phyloP scores from a whole-genome alignment of 2,113 vertebrate species.

The Calyptommatus sinebrachiatus region DNA sequence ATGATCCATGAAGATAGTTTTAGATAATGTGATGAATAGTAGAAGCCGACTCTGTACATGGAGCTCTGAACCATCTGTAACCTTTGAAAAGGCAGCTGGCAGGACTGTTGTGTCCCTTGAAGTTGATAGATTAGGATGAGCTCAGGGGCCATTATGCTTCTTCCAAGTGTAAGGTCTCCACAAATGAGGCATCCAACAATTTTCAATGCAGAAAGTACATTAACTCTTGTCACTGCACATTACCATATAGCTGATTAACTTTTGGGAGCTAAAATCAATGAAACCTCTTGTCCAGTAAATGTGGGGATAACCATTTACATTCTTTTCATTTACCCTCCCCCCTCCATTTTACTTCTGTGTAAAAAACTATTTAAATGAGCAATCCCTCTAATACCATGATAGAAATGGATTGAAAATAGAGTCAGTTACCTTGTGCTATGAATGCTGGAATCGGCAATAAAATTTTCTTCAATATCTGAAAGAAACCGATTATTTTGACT shows the following conservation, averaged over 20 bases:
- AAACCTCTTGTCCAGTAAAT: not conserved
- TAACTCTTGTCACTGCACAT: not conserved
- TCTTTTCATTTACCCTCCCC: not conserved
- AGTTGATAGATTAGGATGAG: conserved; percentile 10
- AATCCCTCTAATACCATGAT: not conserved
- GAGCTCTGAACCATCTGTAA: not conserved
- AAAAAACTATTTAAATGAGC: not conserved
- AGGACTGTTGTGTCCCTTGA: not conserved
- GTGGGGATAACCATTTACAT: not conserved
- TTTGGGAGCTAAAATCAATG: not conserved
- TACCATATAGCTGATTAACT: not conserved
- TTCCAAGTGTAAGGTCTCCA: not conserved
- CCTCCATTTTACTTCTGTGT: not conserved
- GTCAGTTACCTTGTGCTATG: not conserved
- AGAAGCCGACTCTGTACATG: not conserved
- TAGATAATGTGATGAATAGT: conserved; percentile 2
- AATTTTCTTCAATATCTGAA: not conserved
- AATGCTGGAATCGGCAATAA: not conserved
- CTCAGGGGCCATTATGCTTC: not conserved
- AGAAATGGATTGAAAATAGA: not conserved
- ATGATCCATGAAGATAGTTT: not conserved
- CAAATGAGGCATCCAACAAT: not conserved
- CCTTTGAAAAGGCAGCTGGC: conserved; percentile 9
- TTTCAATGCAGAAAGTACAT: not conserved
- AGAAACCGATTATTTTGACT: not conserved